These are phyloP conservation scores for Papilio elwesi DNA, from an alignment of 2,888 invertebrate species.

Conservation along the genomic window DNA sequence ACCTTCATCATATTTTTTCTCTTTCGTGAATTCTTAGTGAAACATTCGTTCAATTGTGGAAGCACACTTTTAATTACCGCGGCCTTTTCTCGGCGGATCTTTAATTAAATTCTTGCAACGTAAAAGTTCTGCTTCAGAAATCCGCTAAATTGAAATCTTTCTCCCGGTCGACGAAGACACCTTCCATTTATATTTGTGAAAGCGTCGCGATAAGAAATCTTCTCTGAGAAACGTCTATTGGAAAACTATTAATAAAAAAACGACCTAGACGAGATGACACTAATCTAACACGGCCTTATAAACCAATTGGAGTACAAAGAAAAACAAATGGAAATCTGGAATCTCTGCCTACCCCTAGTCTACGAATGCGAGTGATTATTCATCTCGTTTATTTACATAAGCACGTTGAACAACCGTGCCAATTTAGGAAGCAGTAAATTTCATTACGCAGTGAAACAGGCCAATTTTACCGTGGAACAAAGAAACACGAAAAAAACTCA, in stretches of 20 bases:
- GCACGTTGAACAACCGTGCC: neutral
- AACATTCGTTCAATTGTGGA: neutral
- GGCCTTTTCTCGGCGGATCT: constrained; percentile 14
- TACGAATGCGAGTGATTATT: too few species aligned
- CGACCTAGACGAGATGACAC: neutral
- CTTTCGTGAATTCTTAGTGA: neutral
- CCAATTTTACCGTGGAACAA: constrained; percentile 22
- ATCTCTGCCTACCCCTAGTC: too few species aligned
- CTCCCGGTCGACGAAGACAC: neutral
- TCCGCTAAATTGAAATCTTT: constrained; percentile 29
- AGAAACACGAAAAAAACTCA: constrained; percentile 32
- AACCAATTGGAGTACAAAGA: neutral
- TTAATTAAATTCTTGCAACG: constrained; percentile 39
- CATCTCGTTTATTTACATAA: too few species aligned
- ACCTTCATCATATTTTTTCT: neutral
- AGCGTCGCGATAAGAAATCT: constrained; percentile 6
- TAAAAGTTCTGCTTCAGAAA: constrained; percentile 27
- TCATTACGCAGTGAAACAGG: constrained; percentile 9
- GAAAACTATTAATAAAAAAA: constrained; percentile 9
- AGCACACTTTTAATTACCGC: constrained; percentile 35
- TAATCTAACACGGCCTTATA: neutral
- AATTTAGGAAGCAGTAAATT: constrained; percentile 7
- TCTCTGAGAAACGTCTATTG: neutral
- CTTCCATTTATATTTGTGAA: neutral
- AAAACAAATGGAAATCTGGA: too few species aligned